Conservation (phyloP, 1,140 invertebrate species). For the Eueides isabella region DNA sequence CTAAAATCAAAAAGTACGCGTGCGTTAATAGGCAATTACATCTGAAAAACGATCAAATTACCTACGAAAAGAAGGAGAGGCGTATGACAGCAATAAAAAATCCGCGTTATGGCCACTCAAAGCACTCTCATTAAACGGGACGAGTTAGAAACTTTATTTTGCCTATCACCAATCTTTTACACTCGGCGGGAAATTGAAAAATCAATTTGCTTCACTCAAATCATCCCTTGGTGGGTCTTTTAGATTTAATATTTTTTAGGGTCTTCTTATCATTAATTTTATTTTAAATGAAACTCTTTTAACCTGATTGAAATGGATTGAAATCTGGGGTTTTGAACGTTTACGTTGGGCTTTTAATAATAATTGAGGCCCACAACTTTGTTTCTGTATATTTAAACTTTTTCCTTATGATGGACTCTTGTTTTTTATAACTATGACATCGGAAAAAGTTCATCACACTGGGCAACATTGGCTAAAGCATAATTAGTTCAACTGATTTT, state of each 20-base stretch:
- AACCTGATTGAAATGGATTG: no score
- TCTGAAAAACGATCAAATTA: constrained; percentile 63
- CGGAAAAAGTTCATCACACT: no score
- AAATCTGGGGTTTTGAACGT: no score
- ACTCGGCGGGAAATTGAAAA: constrained; percentile 42
- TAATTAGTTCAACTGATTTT: no score
- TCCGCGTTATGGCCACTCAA: constrained; percentile 43
- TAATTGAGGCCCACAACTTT: no score
- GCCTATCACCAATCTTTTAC: constrained; percentile 48
- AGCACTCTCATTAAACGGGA: constrained; percentile 51
- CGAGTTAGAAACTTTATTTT: constrained; percentile 50
- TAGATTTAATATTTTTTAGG: not conserved
- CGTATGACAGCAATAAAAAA: constrained; percentile 61
- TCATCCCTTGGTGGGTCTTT: not conserved
- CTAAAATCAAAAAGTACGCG: constrained; percentile 21
- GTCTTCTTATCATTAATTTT: not conserved
- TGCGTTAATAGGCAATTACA: constrained; percentile 32
- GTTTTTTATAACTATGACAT: no score
- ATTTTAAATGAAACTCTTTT: not conserved
- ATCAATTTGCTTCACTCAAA: constrained; percentile 25
- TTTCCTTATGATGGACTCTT: no score
- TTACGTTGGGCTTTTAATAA: no score
- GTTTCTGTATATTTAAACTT: no score
- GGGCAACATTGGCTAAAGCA: no score
- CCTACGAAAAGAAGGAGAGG: constrained; percentile 58